Base-by-base conservation (phyloP, 2,888 invertebrate species). In the Agriotes lineatus region DNA sequence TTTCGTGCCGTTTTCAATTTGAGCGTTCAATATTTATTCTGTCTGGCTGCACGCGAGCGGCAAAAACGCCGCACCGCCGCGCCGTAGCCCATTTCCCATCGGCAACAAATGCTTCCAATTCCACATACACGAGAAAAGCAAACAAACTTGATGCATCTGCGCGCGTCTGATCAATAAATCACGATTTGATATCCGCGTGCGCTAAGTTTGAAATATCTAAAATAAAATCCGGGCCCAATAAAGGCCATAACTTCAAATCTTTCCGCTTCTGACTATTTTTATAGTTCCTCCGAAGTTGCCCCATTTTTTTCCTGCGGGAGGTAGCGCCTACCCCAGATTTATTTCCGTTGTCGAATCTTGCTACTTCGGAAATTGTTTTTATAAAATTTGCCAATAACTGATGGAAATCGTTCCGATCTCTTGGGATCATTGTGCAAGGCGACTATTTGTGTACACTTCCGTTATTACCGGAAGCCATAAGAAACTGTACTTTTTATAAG, bases 201-300 rank as follows among this genome's bases (percentile, higher is more conserved):
- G 52, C 52, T 52, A 52, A 52, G 52, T 52, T 52, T 52, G 33
- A 52, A 52, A 52, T 52, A 52, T 30, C 5, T 33, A 52, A 52
- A 33, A 52, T 33, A 52, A 33, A 52, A 18, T n/a, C 16, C 7
- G 30, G 22, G 10, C 22, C n/a, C 30, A 33, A 33, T 33, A 52
- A 33, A 5, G n/a, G 18, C 33, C 18, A 33, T 52, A 52, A 52
- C n/a, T 52, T 33, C 52, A 30, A 52, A 52, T 14, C 25, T 25
- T 35, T 52, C 52, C 52, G 52, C 10, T 10, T 10, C 16, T 6
- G 18, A 16, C 10, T 35, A 33, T 33, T 52, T 14, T 52, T 52
- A 52, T 33, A 12, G 33, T 19, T 5, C 25, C 14, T 22, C 2
- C 6, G 22, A 48, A 48, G 16, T 48, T 22, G 16, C 7, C 42